These are phyloP conservation scores for Archips crataeganus DNA, from an alignment of 2,888 invertebrate species.

Conservation along the genomic window DNA sequence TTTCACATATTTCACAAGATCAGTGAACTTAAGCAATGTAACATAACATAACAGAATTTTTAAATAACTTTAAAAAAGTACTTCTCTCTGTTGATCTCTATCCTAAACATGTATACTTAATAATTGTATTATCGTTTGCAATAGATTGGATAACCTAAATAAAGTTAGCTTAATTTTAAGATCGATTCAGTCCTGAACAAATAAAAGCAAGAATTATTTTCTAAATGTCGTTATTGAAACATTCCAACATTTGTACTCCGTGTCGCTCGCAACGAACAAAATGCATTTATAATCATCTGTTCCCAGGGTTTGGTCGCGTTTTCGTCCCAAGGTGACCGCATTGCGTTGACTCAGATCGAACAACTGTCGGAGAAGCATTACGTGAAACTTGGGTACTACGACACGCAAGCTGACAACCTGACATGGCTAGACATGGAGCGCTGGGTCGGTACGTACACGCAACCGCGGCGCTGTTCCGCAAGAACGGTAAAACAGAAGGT, in stretches of 20 bases:
- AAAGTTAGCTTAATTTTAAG: too few relatives aligned
- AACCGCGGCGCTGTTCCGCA: neutral
- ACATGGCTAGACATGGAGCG: slow-evolving; percentile 96
- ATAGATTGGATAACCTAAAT: too few relatives aligned
- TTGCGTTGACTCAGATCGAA: slow-evolving; percentile 99
- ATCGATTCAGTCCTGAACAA: too few relatives aligned
- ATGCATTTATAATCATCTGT: slow-evolving; percentile 36
- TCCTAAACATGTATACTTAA: too few relatives aligned
- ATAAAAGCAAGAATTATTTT: too few relatives aligned
- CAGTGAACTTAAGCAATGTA: neutral
- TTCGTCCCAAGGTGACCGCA: slow-evolving; percentile 99
- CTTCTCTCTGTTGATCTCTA: too few relatives aligned
- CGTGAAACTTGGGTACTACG: slow-evolving; percentile 97
- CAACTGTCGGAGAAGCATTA: slow-evolving; percentile 98
- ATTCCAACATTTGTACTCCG: neutral
- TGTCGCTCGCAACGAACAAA: neutral
- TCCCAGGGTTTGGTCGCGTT: slow-evolving; percentile 98
- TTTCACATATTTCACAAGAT: slow-evolving; percentile 9
- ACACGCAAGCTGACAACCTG: slow-evolving; percentile 97
- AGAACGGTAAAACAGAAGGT: neutral
- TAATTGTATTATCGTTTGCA: too few relatives aligned
- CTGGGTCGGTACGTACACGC: slow-evolving; percentile 91
- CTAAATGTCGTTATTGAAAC: neutral
- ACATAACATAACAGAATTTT: neutral
- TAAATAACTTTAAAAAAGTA: neutral